Evolutionary conservation across 2,888 invertebrate species (phyloP).

Genomic region (Tryphoninae sp.): DNA sequence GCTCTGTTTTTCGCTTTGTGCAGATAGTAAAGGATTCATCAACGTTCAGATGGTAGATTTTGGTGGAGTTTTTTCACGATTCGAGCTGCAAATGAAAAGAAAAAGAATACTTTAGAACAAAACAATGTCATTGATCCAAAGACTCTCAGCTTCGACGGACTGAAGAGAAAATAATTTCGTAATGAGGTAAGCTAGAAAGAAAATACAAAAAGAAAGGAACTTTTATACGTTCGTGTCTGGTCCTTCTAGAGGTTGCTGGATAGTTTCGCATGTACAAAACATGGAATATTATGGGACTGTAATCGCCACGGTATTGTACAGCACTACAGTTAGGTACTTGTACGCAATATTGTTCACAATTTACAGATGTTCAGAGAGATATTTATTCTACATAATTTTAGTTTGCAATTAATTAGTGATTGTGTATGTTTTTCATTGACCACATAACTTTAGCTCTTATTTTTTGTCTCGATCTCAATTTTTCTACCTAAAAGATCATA

Average conservation of each 20-base stretch:
- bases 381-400: slow-evolving; percentile 55
- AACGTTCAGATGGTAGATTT: slow-evolving; percentile 62
- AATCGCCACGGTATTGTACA: slow-evolving; percentile 33
- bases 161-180: slow-evolving; percentile 37
- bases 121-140: neutral
- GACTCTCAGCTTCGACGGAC: slow-evolving; percentile 1
- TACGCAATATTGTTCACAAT: slow-evolving; percentile 44
- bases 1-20: slow-evolving; percentile 40
- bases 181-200: slow-evolving; percentile 27
- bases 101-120: slow-evolving; percentile 60
- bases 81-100: slow-evolving; percentile 65
- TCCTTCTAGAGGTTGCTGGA: slow-evolving; percentile 35
- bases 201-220: slow-evolving; percentile 27
- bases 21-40: slow-evolving; percentile 51
- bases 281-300: slow-evolving; percentile 39
- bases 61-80: slow-evolving; percentile 63
- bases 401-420: slow-evolving; percentile 32
- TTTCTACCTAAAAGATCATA: slow-evolving; percentile 81
- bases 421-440: slow-evolving; percentile 13
- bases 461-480: slow-evolving; percentile 72
- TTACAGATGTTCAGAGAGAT: slow-evolving; percentile 47
- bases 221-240: slow-evolving; percentile 9
- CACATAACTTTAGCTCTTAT: slow-evolving; percentile 68
- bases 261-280: slow-evolving; percentile 42
- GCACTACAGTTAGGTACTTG: slow-evolving; percentile 33